A percentile compares a stretch with the other conserved stretches of the same genome.
These are phyloP conservation scores for Pituophis catenifer DNA, from an alignment of 2,113 vertebrate species.

Conservation along the genomic window DNA sequence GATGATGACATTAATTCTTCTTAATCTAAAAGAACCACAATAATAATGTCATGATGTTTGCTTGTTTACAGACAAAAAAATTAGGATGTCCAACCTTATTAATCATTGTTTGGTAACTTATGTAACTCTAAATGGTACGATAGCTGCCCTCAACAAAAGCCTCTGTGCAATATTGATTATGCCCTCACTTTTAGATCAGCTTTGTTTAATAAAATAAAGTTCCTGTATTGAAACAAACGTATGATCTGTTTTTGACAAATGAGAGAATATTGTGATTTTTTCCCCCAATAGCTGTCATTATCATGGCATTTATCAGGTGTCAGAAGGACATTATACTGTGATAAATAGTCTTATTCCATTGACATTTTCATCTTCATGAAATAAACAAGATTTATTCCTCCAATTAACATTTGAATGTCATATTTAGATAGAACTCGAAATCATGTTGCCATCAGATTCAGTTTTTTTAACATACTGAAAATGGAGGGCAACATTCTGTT, in stretches of 20 bases:
- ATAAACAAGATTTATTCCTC: constrained; percentile 74
- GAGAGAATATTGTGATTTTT: constrained; percentile 62
- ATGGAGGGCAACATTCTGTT: constrained; percentile 43
- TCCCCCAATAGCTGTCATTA: constrained; percentile 67
- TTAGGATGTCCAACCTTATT: not conserved
- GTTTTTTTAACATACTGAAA: constrained; percentile 56
- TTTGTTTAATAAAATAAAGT: constrained; percentile 35
- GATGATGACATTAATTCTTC: not conserved
- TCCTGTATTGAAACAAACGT: constrained; percentile 51
- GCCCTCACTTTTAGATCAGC: not conserved
- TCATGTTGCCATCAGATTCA: constrained; percentile 63
- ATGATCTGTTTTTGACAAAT: constrained; percentile 65
- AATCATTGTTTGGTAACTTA: not conserved
- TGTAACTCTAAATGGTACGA: not conserved
- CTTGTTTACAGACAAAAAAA: not conserved
- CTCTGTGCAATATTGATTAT: not conserved
- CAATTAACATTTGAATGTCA: constrained; percentile 78
- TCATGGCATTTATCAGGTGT: constrained; percentile 71
- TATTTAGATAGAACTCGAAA: constrained; percentile 70
- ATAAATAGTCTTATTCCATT: constrained; percentile 71
- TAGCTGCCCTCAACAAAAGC: too few species aligned
- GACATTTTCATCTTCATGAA: constrained; percentile 74
- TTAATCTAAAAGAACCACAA: not conserved
- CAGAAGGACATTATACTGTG: constrained; percentile 68
- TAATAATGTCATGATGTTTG: not conserved